Percentiles rank a stretch among this genome's conserved stretches.
Conservation (phyloP, 2,888 invertebrate species). For the Portevinia maculata region DNA sequence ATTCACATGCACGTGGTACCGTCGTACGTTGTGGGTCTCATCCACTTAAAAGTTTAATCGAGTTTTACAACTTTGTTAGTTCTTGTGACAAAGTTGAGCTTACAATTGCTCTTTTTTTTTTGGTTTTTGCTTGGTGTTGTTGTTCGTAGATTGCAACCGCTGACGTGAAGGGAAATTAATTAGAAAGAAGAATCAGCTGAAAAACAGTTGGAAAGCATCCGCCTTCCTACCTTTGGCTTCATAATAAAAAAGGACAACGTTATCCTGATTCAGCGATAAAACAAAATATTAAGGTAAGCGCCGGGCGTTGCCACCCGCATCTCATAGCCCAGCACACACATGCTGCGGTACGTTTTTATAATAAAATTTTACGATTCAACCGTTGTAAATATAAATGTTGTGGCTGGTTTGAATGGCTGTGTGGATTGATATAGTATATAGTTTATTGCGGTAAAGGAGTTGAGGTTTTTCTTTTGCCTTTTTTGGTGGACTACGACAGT, state of each 20-base stretch:
- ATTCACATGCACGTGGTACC: background rate
- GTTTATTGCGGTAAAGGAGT: constrained; percentile 58
- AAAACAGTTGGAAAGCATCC: constrained; percentile 12
- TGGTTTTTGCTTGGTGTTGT: constrained; percentile 5
- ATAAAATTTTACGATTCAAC: constrained; percentile 63
- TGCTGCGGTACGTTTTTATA: constrained; percentile 58
- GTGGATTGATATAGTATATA: constrained; percentile 21
- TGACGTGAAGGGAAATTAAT: constrained; percentile 58
- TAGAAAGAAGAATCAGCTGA: constrained; percentile 46
- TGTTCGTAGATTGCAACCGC: constrained; percentile 12
- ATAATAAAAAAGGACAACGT: constrained; percentile 43
- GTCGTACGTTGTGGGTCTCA: constrained; percentile 3
- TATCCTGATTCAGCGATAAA: constrained; percentile 67
- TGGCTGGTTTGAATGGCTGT: constrained; percentile 27
- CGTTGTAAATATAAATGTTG: constrained; percentile 64
- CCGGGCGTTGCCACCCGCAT: constrained; percentile 7
- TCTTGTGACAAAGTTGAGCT: constrained; percentile 59
- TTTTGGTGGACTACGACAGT: constrained; percentile 49
- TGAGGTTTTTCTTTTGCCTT: constrained; percentile 32
- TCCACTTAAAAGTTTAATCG: constrained; percentile 66
- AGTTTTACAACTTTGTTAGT: constrained; percentile 67
- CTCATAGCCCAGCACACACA: constrained; percentile 6
- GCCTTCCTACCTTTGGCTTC: background rate
- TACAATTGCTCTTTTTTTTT: constrained; percentile 22
- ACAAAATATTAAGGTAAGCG: constrained; percentile 68